A percentile compares a stretch with the other conserved stretches of the same genome.
Evolutionary conservation across 2,797 vertebrate genomes (phyloP).

Genomic region (Melanotaenia pygmaea): DNA sequence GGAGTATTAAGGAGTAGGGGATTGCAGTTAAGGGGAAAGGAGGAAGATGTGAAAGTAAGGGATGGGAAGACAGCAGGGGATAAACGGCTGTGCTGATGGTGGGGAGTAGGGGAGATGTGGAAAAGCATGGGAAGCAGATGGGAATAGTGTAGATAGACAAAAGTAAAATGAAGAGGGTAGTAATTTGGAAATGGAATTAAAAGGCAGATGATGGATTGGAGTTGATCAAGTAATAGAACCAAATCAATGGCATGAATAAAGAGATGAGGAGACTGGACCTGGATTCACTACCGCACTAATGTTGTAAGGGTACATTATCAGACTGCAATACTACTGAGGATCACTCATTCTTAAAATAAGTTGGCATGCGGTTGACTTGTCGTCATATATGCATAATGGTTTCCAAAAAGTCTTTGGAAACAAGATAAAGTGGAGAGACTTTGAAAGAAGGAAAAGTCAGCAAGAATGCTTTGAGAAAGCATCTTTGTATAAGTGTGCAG

Average conservation of each 20-base stretch:
- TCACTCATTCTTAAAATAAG: slow-evolving; percentile 7
- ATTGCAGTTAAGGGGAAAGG: slow-evolving; percentile 51
- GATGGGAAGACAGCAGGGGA: slow-evolving; percentile 48
- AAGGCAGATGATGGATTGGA: slow-evolving; percentile 33
- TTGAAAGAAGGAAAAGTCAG: slow-evolving; percentile 52
- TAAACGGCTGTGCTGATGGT: slow-evolving; percentile 25
- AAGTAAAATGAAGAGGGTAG: slow-evolving; percentile 23
- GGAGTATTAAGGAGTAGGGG: slow-evolving; percentile 54
- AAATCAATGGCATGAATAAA: slow-evolving; percentile 24
- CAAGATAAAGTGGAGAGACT: slow-evolving; percentile 36
- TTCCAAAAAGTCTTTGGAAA: slow-evolving; percentile 30
- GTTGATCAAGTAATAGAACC: slow-evolving; percentile 33
- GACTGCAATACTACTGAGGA: background rate
- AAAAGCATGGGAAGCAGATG: slow-evolving; percentile 21
- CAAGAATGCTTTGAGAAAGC: slow-evolving; percentile 34
- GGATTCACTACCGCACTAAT: slow-evolving; percentile 22
- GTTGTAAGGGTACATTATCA: slow-evolving; percentile 8
- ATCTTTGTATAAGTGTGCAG: slow-evolving; percentile 26
- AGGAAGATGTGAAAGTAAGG: slow-evolving; percentile 52
- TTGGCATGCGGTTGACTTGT: slow-evolving; percentile 13
- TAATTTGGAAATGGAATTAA: slow-evolving; percentile 26
- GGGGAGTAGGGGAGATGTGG: slow-evolving; percentile 15
- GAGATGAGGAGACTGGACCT: background rate
- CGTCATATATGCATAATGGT: slow-evolving; percentile 12
- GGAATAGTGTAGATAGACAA: slow-evolving; percentile 12